Evolutionary conservation across 1,140 invertebrate genomes (phyloP).

Genomic region (Solenopsis fugax): DNA sequence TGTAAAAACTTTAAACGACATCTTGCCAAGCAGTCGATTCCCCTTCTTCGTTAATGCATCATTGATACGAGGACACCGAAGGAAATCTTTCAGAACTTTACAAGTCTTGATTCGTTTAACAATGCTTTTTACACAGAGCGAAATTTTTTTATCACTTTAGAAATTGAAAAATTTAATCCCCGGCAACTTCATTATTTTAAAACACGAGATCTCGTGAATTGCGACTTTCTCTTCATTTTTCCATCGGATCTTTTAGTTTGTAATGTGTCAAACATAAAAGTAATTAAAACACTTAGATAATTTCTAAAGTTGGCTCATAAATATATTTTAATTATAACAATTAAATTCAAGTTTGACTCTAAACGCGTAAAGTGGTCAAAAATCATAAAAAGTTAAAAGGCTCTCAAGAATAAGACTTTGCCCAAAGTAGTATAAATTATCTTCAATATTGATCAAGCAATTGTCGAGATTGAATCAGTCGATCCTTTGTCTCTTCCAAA

Average conservation of each 20-base stretch:
- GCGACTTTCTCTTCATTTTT: background rate
- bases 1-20: conserved; percentile 14
- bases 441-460: too few species aligned
- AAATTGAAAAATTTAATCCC: background rate
- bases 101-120: background rate
- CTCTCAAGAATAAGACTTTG: too few species aligned
- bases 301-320: too few species aligned
- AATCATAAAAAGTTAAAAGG: too few species aligned
- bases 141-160: background rate
- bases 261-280: too few species aligned
- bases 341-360: too few species aligned
- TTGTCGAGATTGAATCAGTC: too few species aligned
- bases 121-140: background rate
- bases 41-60: background rate
- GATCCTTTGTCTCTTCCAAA: too few species aligned
- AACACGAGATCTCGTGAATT: background rate
- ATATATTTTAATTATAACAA: too few species aligned
- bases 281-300: too few species aligned
- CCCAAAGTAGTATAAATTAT: too few species aligned
- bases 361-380: too few species aligned
- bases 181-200: background rate
- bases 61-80: background rate
- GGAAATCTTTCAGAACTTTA: background rate
- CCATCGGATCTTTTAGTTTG: background rate
- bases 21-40: background rate